A percentile compares a stretch with the other conserved stretches of the same genome.
Evolutionary conservation across 2,888 invertebrate genomes (phyloP).

Genomic region (Eumacrocentrus americanus): DNA sequence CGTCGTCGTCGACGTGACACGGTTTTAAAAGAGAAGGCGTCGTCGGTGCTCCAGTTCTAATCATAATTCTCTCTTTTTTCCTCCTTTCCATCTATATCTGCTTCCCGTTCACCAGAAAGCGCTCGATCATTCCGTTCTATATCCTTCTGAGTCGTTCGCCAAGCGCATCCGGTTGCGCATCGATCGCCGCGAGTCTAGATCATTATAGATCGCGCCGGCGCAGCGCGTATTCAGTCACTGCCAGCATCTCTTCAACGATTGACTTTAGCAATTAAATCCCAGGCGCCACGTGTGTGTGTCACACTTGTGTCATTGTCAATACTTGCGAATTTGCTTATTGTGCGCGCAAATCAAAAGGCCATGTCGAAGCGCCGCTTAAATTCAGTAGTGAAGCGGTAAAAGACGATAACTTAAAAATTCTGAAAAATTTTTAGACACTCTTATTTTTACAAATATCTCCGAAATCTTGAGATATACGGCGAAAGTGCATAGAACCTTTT

Average conservation of each 20-base stretch:
- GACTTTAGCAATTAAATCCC: not conserved
- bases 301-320: slow-evolving; percentile 11
- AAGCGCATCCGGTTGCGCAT: not conserved
- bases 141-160: not conserved
- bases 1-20: not conserved
- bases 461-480: no score
- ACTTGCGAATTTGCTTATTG: no score
- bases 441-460: no score
- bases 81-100: no score
- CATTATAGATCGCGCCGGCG: not conserved
- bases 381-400: no score
- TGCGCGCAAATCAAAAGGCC: no score
- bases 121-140: not conserved
- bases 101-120: not conserved
- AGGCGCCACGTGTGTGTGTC: slow-evolving; percentile 13
- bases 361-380: no score
- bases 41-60: not conserved
- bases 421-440: no score
- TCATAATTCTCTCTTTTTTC: not conserved
- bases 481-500: no score
- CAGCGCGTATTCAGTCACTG: not conserved
- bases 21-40: not conserved
- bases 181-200: not conserved
- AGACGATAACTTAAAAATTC: no score
- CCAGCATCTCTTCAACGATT: not conserved